Conservation (phyloP, 2,888 invertebrate species). For the Mythimna impura region DNA sequence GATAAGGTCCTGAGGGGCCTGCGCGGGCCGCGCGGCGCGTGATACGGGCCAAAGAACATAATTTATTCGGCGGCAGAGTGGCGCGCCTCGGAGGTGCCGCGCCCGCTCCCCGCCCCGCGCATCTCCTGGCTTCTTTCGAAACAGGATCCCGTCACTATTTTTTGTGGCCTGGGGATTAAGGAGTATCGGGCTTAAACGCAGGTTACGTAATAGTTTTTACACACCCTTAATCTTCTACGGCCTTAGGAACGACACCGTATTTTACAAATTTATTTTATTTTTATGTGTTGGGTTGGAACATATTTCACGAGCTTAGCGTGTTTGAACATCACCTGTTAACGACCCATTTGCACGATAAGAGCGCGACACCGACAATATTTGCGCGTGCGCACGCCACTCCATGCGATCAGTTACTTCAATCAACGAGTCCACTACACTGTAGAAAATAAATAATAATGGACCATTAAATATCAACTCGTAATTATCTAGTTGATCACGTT, state of each 20-base stretch:
- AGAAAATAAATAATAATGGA: constrained; percentile 22
- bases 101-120: constrained; percentile 72
- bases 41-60: constrained; percentile 82
- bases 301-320: constrained; percentile 45
- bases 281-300: constrained; percentile 23
- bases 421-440: constrained; percentile 41
- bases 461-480: constrained; percentile 12
- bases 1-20: constrained; percentile 79
- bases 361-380: constrained; percentile 70
- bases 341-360: constrained; percentile 67
- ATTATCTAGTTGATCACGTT: constrained; percentile 44
- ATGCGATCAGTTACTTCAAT: constrained; percentile 61
- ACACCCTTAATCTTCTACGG: constrained; percentile 82
- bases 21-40: constrained; percentile 68
- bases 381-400: constrained; percentile 64
- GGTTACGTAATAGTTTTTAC: constrained; percentile 88
- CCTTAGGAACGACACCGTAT: constrained; percentile 61
- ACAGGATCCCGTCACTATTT: constrained; percentile 82
- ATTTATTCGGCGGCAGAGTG: constrained; percentile 90
- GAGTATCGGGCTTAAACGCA: constrained; percentile 86
- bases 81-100: constrained; percentile 86
- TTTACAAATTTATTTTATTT: constrained; percentile 44
- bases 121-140: constrained; percentile 72
- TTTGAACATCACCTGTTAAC: constrained; percentile 67
- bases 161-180: constrained; percentile 82